Evolutionary conservation across 2,888 invertebrate species (phyloP), one percentile per base, ranked within the genome.

Genomic region (Apamea crenata): DNA sequence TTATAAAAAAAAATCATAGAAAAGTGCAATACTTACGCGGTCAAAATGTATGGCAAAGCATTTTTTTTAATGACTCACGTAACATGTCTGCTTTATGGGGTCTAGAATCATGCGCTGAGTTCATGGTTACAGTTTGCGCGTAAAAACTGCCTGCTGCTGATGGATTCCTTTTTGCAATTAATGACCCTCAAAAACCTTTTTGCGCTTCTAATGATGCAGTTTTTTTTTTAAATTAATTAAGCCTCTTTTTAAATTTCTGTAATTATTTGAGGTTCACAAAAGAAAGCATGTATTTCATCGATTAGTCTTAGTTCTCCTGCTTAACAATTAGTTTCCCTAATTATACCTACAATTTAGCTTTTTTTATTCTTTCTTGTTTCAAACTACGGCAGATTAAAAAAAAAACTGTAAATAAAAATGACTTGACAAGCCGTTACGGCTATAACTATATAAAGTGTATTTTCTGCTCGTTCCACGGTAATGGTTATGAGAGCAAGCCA

Each of bases 391-490:
- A 32, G 16, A 44, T 59, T n/a, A 56, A 59, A 75, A 65, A 77
- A n/a, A 66, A 67, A 74, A 72, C 82, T 32, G 82, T 82, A 68
- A 70, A 68, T 59, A 68, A 66, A 56, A 80, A 73, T 69, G n/a
- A 70, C 47, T 66, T 73, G 78, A 74, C 69, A 72, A 77, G 73
- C 77, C 72, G 80, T 83, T 76, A 80, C 21, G 12, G 71, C 16
- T 18, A 53, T 29, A 21, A 61, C 44, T 47, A 32, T 73, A 40
- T 70, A 44, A 82, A 70, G 44, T 65, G 73, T 32, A 79, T 65
- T 73, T 73, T 78, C 82, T 78, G 53, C 73, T 73, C 21, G 67
- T 77, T 77, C 73, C 65, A 18, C 82, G 32, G 65, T 79, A 82
- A 78, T 84, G 63, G 61, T 71, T 63, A 70, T 66, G 70, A 73